A percentile compares a stretch with the other conserved stretches of the same genome.
phyloP scores from a whole-genome alignment of 2,888 invertebrate genomes.

The Harpalus rubripes region DNA sequence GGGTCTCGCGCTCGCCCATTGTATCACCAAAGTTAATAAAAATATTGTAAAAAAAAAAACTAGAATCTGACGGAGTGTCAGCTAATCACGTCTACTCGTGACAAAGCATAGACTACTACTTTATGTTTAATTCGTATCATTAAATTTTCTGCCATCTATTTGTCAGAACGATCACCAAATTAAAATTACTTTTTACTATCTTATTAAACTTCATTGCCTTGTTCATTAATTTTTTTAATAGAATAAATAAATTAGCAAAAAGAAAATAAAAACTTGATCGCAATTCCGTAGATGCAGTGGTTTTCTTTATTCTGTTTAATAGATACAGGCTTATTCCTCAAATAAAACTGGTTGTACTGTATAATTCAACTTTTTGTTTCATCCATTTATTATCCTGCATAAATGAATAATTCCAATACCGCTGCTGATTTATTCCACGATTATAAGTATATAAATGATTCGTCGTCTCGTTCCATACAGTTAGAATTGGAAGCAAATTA shows the following conservation, averaged over 20 bases:
- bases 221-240: not conserved
- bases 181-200: not conserved
- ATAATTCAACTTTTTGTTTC: not conserved
- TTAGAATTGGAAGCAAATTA: conserved; percentile 30
- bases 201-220: not conserved
- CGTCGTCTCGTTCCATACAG: not conserved
- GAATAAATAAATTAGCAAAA: not conserved
- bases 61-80: no score
- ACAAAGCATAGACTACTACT: no score
- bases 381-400: not conserved
- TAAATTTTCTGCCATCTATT: no score
- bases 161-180: not conserved
- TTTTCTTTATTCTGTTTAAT: not conserved
- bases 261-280: not conserved
- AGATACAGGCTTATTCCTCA: not conserved
- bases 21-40: no score
- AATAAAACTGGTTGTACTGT: not conserved
- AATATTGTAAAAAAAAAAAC: no score
- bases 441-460: conserved; percentile 45
- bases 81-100: no score
- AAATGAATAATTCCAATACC: conserved; percentile 16
- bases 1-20: no score
- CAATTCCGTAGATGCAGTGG: not conserved
- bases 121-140: no score
- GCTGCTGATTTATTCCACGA: not conserved